phyloP scores from a whole-genome alignment of 2,888 invertebrate genomes.

The Aradus depressus region DNA sequence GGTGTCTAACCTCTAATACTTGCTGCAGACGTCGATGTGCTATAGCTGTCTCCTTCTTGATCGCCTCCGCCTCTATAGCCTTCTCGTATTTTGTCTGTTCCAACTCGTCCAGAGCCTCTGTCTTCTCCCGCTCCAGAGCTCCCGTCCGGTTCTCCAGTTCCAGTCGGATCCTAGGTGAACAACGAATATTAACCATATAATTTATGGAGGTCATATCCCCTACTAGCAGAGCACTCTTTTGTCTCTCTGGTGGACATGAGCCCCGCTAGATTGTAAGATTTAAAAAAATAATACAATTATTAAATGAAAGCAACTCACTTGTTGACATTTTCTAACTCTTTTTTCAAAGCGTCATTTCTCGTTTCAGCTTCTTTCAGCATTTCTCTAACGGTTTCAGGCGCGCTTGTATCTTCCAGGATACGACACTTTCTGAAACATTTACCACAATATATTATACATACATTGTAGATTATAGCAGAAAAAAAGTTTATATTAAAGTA shows the following conservation, averaged over 20 bases:
- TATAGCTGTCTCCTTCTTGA: conserved; percentile 7
- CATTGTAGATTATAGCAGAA: too few species aligned
- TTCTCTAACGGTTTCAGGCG: not conserved
- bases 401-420: not conserved
- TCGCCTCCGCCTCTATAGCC: not conserved
- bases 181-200: too few species aligned
- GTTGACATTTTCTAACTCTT: conserved; percentile 6
- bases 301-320: not conserved
- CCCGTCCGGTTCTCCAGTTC: conserved; percentile 3
- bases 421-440: too few species aligned
- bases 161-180: conserved; percentile 4
- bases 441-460: too few species aligned
- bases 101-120: conserved; percentile 1
- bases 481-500: too few species aligned
- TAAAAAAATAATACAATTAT: too few species aligned
- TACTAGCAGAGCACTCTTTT: too few species aligned
- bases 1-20: conserved; percentile 3
- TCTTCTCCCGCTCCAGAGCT: conserved; percentile 5
- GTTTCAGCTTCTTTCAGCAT: conserved; percentile 6
- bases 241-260: too few species aligned
- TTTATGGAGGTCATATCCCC: too few species aligned
- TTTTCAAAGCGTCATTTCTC: conserved; percentile 5
- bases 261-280: too few species aligned
- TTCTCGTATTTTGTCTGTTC: conserved; percentile 3
- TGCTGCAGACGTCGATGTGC: conserved; percentile 6